Percentiles rank a stretch among this genome's conserved stretches.
phyloP scores from a whole-genome alignment of 2,888 invertebrate genomes.

The Ellobium chinense region DNA sequence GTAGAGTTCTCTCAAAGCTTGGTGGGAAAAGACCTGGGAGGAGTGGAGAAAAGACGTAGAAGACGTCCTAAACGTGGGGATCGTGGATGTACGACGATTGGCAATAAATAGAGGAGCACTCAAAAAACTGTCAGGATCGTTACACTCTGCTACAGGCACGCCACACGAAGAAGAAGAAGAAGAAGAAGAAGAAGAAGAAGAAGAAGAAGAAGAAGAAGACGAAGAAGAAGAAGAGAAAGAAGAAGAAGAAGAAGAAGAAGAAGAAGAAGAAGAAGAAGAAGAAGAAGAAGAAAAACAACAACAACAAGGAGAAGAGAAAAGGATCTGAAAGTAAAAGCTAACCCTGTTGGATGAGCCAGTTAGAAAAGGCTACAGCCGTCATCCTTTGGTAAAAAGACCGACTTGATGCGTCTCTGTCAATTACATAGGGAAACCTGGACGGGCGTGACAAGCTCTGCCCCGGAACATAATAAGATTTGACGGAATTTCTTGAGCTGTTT shows the following conservation, averaged over 20 bases:
- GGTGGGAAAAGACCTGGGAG: no score
- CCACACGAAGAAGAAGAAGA: no score
- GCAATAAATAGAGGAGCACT: no score
- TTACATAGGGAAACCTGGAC: neutral
- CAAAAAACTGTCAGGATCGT: no score
- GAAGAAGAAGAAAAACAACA: neutral
- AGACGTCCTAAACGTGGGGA: no score
- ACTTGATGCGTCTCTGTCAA: neutral
- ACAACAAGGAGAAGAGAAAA: neutral
- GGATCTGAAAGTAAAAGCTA: neutral
- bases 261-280: neutral
- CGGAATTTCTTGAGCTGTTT: slow-evolving; percentile 5
- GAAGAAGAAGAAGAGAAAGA: slow-evolving; percentile 7
- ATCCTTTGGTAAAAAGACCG: neutral
- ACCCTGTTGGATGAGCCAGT: neutral
- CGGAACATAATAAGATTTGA: neutral
- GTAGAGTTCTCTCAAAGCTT: no score
- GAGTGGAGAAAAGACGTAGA: no score
- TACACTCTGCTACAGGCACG: no score
- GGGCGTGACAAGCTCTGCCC: neutral
- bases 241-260: neutral
- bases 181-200: neutral
- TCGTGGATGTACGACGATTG: no score
- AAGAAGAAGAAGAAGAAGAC: slow-evolving; percentile 7
- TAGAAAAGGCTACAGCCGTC: neutral